Base-by-base conservation (phyloP, 1,140 invertebrate genomes). In the Penaeus indicus region DNA sequence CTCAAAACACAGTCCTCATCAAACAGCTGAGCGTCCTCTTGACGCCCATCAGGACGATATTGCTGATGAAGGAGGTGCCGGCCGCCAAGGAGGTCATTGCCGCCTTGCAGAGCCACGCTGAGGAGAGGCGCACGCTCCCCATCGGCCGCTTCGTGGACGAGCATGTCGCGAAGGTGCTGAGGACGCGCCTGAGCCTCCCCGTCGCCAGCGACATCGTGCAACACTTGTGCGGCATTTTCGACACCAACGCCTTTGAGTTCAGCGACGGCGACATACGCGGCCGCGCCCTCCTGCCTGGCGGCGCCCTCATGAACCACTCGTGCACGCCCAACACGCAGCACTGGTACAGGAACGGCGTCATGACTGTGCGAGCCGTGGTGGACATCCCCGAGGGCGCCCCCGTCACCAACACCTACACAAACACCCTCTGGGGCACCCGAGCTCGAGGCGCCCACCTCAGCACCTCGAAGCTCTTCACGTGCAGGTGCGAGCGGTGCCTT, bases 301-400 rank as follows among this genome's bases (percentile, higher is more conserved):
- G 96, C 0, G 95, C 95, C 2, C 93, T 97, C 72, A 94, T 97
- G 90, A 96, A 96, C 8, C 97, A 97, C 92, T 95, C 94, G 90
- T 97, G 97, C 92, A 94, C 96, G 0, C 96, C 96, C 1, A 97
- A 97, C 92, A 96, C 96, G 38, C 94, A 95, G 21, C 96, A 97
- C 91, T 95, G 95, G 62, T 92, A 92, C 86, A 95, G 95, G 0
- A 91, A 90, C 5, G 91, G 86, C 18, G 92, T 88, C 78, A 90
- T 90, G 82, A 81, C 85, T 21, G 94, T 97, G 22, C 94, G 96
- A 90, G 94, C 96, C 13, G 94, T 96, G 11, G 91, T 95, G 1
- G 93, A 94, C 63, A 94, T 97, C 82, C 93, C 94, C 54, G 93
- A 94, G 79, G 95, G 94, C 13, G 94, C 62, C 93, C 95, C 63